These are phyloP conservation scores for Perodicticus potto DNA, from an alignment of 2,797 vertebrate species.

Conservation along the genomic window DNA sequence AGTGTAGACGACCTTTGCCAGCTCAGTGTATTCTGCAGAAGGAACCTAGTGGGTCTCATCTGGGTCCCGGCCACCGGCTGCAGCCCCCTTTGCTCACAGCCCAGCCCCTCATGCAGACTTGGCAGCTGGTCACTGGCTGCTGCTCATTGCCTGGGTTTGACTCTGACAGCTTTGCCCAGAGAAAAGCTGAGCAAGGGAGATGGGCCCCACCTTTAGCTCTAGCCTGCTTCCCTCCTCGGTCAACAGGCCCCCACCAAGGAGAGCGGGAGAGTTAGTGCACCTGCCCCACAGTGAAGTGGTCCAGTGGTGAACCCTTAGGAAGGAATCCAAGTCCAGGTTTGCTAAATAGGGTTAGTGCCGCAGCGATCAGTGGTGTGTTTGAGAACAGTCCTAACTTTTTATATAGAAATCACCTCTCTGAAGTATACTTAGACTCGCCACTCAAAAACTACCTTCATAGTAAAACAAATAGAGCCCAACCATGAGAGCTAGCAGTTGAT, in stretches of 20 bases:
- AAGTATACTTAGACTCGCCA: not conserved
- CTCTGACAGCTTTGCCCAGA: not conserved
- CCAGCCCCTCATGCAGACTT: not conserved
- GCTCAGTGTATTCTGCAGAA: not conserved
- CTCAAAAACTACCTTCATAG: conserved; percentile 63
- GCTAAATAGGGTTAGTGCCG: conserved; percentile 9
- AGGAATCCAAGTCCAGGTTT: conserved; percentile 20
- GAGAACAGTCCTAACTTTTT: conserved; percentile 34
- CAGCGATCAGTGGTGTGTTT: not conserved
- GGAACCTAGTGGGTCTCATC: not conserved
- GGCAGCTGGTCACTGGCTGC: not conserved
- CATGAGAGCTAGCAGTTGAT: conserved; percentile 72
- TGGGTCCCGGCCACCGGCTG: not conserved
- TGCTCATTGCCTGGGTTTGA: not conserved
- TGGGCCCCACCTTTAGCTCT: not conserved
- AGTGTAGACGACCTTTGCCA: not conserved
- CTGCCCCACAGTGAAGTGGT: conserved; percentile 1
- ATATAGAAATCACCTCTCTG: conserved; percentile 51
- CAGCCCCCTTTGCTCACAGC: not conserved
- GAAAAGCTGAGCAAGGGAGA: not conserved
- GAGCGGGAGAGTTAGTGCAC: not conserved
- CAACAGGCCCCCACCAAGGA: not conserved
- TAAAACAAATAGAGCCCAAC: conserved; percentile 72
- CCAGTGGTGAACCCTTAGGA: not conserved
- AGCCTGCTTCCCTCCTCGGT: not conserved